Evolutionary conservation across 2,113 vertebrate species (phyloP).

Genomic region (Petroica traversi): DNA sequence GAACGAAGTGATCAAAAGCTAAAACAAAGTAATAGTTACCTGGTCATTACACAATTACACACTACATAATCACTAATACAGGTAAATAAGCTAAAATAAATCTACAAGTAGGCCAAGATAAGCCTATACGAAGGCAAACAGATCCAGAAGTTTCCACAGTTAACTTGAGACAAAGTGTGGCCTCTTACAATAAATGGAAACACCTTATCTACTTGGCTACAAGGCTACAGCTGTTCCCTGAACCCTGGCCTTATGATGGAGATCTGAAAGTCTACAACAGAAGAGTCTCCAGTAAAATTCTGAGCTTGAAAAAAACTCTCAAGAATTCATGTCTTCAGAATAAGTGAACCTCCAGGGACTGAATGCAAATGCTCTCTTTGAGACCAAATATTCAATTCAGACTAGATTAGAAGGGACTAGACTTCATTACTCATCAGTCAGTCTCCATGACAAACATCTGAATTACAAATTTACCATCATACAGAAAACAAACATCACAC

Average conservation of each 20-base stretch:
- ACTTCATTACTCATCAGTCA: background rate
- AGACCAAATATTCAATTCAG: background rate
- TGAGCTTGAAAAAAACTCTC: background rate
- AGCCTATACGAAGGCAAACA: background rate
- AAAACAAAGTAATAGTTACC: background rate
- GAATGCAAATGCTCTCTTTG: background rate
- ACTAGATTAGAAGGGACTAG: background rate
- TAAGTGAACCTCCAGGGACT: background rate
- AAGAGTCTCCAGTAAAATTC: background rate
- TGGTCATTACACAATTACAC: background rate
- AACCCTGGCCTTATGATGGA: background rate
- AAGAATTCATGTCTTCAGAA: background rate
- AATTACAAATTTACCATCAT: background rate
- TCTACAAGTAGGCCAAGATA: background rate
- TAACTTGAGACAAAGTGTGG: background rate
- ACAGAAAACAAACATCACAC: background rate
- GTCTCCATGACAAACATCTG: background rate
- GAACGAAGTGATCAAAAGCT: background rate
- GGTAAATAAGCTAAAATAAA: background rate
- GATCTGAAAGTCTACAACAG: background rate
- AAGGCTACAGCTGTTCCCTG: background rate
- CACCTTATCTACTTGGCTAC: background rate
- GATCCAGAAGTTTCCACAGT: background rate
- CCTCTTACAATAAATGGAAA: background rate
- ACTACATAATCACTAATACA: background rate